Percentiles rank a stretch among this genome's conserved stretches.
Conservation (phyloP, 92 coral and sea anemone species). For the Parazoanthus atlanticus region DNA sequence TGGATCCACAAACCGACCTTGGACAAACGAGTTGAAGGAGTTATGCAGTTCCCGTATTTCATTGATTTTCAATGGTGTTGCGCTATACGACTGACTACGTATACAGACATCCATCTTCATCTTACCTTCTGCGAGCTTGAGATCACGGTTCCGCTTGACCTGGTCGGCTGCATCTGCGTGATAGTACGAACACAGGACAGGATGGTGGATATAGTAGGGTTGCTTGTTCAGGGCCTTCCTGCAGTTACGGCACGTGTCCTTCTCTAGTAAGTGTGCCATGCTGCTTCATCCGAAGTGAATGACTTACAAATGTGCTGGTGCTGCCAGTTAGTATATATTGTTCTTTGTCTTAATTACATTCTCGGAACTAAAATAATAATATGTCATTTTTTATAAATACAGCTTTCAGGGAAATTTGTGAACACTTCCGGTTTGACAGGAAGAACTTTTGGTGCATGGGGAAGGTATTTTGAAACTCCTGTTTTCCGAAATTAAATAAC, state of each 20-base stretch:
- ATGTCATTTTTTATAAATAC: background rate
- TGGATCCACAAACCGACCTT: too few relatives aligned
- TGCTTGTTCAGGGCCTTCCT: background rate
- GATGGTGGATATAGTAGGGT: conserved; percentile 22
- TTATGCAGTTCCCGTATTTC: too few relatives aligned
- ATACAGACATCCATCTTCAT: too few relatives aligned
- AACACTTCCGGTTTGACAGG: background rate
- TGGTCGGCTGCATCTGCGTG: conserved; percentile 37
- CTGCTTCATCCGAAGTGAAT: background rate
- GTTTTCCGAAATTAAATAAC: too few relatives aligned
- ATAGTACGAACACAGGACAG: conserved; percentile 17
- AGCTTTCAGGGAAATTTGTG: background rate
- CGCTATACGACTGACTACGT: too few relatives aligned
- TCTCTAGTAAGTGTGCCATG: conserved; percentile 32
- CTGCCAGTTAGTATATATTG: background rate
- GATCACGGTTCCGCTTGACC: conserved; percentile 31
- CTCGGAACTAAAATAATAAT: conserved; percentile 6
- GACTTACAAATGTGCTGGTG: background rate
- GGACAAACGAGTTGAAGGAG: too few relatives aligned
- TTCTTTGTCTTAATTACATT: background rate
- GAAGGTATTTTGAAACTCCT: too few relatives aligned
- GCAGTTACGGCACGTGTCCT: conserved; percentile 30
- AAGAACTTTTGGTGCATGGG: too few relatives aligned
- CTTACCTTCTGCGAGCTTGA: conserved; percentile 29
- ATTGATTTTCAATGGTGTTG: too few relatives aligned